Evolutionary conservation across 2,113 vertebrate species (phyloP), one percentile per base, ranked within the genome.

Genomic region (Colinus virginianus): DNA sequence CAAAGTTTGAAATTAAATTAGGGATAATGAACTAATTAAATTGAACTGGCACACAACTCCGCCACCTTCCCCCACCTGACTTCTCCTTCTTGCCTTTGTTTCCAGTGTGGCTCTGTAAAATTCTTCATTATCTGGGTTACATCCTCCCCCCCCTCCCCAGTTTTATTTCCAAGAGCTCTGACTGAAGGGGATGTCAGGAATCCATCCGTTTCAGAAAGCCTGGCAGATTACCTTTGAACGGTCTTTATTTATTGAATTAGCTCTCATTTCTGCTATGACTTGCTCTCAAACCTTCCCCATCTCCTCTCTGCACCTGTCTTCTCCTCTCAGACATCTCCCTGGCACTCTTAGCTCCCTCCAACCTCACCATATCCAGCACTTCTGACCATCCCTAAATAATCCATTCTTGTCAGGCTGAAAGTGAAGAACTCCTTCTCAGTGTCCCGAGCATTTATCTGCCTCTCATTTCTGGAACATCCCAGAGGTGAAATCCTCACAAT

Each of bases 1-100:
- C 91, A 93, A 95, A 96, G 91, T 96, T 95, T 96, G 89, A 96
- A 94, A 97, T 96, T 87, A 95, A 96, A 96, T 97, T 96, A 96
- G 93, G 78, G 94, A 46, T 96, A 97, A 97, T 94, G 95, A 93
- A 93, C 95, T 97, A 97, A 97, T 96, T 97, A 97, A 94, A 94
- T 95, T 74, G 91, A 94, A 79, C 84, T 32, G 74, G 80, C 85
- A 89, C 87, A 81, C 2, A 12, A n/a, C 83, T 95, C 78, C 85
- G 51, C 43, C 93, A 85, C 84, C 43, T 91, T 94, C 67, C 84
- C 91, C 88, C 84, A 85, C 91, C 85, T 87, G 71, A 53, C 51
- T 92, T 91, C 88, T 78, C 91, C 84, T 74, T 22, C 74, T 78
- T 94, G 87, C 59, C 43, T 95, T 95, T 80, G 72, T 95, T 93